Conservation (phyloP, 92 coral and sea anemone species). For the Epizoanthus rinbou region DNA sequence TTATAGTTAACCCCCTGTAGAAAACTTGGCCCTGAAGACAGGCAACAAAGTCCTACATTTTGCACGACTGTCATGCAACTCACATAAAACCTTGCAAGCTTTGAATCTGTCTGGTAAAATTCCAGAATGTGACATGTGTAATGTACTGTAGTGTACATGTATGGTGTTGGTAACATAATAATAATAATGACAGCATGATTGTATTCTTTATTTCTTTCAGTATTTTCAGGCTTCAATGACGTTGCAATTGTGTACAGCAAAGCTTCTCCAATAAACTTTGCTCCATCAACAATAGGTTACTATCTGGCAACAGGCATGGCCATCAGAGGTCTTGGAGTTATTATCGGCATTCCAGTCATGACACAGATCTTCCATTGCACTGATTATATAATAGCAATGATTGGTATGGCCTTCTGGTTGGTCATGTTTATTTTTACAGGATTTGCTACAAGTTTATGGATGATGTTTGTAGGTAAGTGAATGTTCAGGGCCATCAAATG, state of each 20-base stretch:
- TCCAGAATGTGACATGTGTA: too few species aligned
- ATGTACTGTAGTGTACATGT: background rate
- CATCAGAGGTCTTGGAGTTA: constrained; percentile 75
- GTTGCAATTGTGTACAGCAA: constrained; percentile 71
- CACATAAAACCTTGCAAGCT: too few species aligned
- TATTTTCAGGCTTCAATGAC: constrained; percentile 87
- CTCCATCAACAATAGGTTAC: constrained; percentile 79
- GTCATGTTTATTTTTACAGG: constrained; percentile 71
- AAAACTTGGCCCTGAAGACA: too few species aligned
- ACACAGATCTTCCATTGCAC: constrained; percentile 60
- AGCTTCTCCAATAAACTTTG: constrained; percentile 75
- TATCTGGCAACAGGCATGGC: constrained; percentile 67
- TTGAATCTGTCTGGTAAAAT: too few species aligned
- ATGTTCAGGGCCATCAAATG: too few species aligned
- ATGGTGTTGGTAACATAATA: background rate
- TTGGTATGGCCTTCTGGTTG: constrained; percentile 62
- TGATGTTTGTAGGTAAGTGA: constrained; percentile 88
- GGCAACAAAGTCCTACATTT: too few species aligned
- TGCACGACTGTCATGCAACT: too few species aligned
- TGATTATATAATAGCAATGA: constrained; percentile 69
- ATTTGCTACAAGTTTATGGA: constrained; percentile 72
- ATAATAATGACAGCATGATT: background rate
- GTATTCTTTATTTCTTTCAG: constrained; percentile 48
- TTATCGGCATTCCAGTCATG: constrained; percentile 83
- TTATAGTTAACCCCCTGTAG: too few species aligned